Conservation (phyloP, 2,113 vertebrate genomes). For the Oreotragus oreotragus region DNA sequence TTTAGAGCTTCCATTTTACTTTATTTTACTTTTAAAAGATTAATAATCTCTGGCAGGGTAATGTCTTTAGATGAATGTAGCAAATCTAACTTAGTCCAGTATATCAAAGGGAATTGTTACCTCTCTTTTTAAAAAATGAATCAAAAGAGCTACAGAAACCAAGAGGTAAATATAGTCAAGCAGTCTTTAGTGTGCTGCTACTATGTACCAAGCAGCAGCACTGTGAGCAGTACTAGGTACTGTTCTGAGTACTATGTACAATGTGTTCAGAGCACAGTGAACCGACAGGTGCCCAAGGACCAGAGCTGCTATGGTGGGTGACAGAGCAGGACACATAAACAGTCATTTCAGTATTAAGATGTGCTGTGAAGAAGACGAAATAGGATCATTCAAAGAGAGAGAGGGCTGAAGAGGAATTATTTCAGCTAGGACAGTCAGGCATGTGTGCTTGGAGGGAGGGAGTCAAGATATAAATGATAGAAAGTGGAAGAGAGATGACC, state of each 20-base stretch:
- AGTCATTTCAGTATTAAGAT: background rate
- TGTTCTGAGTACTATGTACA: background rate
- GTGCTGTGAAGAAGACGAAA: background rate
- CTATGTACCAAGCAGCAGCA: background rate
- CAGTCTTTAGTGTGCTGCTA: background rate
- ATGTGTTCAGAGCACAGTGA: too few relatives aligned
- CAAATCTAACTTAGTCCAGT: background rate
- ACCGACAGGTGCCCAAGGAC: background rate
- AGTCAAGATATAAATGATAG: background rate
- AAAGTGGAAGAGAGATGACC: background rate
- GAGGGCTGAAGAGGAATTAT: background rate
- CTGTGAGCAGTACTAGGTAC: background rate
- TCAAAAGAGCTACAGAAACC: background rate
- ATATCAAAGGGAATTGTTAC: slow-evolving; percentile 13
- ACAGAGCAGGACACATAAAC: background rate
- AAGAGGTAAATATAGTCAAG: background rate
- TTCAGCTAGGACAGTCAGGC: background rate
- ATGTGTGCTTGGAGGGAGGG: background rate
- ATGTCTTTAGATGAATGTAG: slow-evolving; percentile 21
- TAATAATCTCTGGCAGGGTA: background rate
- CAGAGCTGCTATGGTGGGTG: background rate
- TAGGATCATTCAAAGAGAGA: background rate
- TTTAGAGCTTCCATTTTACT: too few relatives aligned
- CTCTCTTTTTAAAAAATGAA: slow-evolving; percentile 11
- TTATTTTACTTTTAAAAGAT: slow-evolving; percentile 47